Evolutionary conservation across 1,140 invertebrate genomes (phyloP).

Genomic region (Thereuonema tuberculata): DNA sequence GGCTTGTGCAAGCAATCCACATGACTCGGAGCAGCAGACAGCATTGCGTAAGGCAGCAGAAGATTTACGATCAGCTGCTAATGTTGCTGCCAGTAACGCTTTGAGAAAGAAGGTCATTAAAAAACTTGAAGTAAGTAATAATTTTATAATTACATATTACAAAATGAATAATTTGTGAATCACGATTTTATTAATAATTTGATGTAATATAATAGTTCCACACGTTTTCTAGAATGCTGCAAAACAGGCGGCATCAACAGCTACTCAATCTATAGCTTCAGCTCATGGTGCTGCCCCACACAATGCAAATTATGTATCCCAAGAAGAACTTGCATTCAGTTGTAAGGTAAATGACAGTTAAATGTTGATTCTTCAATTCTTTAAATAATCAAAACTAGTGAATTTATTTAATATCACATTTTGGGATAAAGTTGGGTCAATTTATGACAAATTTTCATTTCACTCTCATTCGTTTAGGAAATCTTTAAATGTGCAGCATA

Average conservation of each 20-base stretch:
- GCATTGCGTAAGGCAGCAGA: conserved; percentile 75
- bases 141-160: neutral
- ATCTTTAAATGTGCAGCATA: too few species aligned
- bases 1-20: conserved; percentile 69
- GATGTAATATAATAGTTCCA: neutral
- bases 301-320: conserved; percentile 49
- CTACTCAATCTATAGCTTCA: conserved; percentile 77
- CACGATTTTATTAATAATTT: too few species aligned
- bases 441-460: too few species aligned
- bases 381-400: neutral
- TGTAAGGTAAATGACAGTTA: conserved; percentile 42
- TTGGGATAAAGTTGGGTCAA: too few species aligned
- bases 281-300: conserved; percentile 50
- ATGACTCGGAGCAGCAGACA: conserved; percentile 69
- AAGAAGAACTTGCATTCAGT: conserved; percentile 60
- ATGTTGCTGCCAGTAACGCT: conserved; percentile 58
- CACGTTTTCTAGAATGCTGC: conserved; percentile 43
- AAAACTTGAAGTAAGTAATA: conserved; percentile 43
- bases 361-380: neutral
- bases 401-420: too few species aligned
- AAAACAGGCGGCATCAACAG: conserved; percentile 70
- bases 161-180: too few species aligned
- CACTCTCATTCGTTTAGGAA: too few species aligned
- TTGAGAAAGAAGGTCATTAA: conserved; percentile 62
- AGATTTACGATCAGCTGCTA: conserved; percentile 76